Evolutionary conservation across 2,888 invertebrate genomes (phyloP).

Genomic region (Yponomeuta evonymella): DNA sequence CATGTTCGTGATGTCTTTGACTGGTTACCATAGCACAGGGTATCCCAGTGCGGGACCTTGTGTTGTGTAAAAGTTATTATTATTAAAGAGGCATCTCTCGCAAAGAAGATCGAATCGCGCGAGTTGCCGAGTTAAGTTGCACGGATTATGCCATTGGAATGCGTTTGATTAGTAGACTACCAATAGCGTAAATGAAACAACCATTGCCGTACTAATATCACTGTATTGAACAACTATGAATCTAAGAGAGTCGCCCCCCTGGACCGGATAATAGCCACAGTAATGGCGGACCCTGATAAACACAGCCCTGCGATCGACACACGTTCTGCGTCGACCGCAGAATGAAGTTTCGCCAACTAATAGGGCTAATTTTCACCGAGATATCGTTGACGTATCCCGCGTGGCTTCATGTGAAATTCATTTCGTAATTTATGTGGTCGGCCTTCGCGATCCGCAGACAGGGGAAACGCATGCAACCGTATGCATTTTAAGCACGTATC

Average conservation of each 20-base stretch:
- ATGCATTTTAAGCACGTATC: constrained; percentile 13
- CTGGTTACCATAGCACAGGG: too few species aligned
- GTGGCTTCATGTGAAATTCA: constrained; percentile 44
- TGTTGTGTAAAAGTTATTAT: too few species aligned
- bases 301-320: constrained; percentile 44
- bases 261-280: constrained; percentile 20
- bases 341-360: constrained; percentile 62
- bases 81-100: too few species aligned
- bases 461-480: constrained; percentile 18
- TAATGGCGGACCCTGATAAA: not conserved
- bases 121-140: too few species aligned
- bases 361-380: constrained; percentile 58
- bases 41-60: too few species aligned
- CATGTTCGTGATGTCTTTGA: too few species aligned
- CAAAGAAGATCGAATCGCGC: too few species aligned
- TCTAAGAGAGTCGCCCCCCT: not conserved
- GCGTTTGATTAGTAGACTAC: too few species aligned
- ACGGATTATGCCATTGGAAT: too few species aligned
- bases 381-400: constrained; percentile 38
- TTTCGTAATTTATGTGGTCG: constrained; percentile 40
- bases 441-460: constrained; percentile 15
- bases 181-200: too few species aligned
- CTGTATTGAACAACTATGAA: too few species aligned
- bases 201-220: too few species aligned
- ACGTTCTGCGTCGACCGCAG: constrained; percentile 57